Evolutionary conservation across 2,113 vertebrate species (phyloP).

Genomic region (Sardina pilchardus): DNA sequence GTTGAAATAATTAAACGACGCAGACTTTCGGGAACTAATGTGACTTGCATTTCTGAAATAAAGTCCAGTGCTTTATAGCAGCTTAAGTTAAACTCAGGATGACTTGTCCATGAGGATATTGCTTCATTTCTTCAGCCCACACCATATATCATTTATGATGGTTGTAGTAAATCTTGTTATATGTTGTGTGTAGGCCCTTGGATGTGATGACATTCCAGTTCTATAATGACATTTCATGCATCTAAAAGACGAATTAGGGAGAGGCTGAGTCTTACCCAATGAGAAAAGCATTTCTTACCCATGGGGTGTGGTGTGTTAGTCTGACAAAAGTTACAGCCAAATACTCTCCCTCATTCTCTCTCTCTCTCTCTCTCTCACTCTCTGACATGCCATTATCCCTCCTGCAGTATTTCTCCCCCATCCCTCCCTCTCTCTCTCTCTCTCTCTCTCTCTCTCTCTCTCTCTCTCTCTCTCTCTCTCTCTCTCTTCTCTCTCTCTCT

Average conservation of each 20-base stretch:
- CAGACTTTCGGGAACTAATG: not conserved
- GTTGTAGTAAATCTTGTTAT: not conserved
- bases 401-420: not conserved
- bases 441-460: no score
- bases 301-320: constrained; percentile 13
- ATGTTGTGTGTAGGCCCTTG: constrained; percentile 6
- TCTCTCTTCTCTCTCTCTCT: not conserved
- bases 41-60: not conserved
- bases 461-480: not conserved
- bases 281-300: not conserved
- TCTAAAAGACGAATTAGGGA: not conserved
- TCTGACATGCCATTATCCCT: not conserved
- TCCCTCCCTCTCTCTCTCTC: not conserved
- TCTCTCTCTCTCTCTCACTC: not conserved
- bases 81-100: not conserved
- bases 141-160: not conserved
- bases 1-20: not conserved
- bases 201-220: not conserved
- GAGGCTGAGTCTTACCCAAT: constrained; percentile 3
- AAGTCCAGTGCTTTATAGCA: not conserved
- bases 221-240: constrained; percentile 11
- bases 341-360: not conserved
- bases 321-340: not conserved
- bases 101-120: not conserved
- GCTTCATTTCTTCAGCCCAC: not conserved